These are phyloP conservation scores for Dipodomys ordii DNA, from an alignment of 2,113 vertebrate species.

Conservation along the genomic window DNA sequence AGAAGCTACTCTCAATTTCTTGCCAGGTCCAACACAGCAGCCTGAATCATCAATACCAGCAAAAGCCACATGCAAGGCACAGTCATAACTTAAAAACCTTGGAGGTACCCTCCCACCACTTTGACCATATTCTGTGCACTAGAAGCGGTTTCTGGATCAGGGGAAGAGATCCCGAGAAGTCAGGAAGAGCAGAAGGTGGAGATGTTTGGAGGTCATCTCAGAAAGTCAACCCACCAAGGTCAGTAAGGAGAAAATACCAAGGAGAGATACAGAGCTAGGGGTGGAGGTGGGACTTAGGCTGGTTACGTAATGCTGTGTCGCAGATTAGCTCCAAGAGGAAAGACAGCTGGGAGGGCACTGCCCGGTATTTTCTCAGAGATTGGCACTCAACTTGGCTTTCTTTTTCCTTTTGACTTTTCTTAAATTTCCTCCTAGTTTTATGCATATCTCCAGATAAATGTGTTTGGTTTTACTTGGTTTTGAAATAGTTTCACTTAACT, in stretches of 20 bases:
- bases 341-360: not conserved
- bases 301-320: not conserved
- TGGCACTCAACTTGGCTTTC: too few species aligned
- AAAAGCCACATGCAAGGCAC: not conserved
- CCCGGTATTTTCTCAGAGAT: not conserved
- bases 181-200: not conserved
- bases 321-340: not conserved
- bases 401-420: not conserved
- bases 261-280: rapidly evolving
- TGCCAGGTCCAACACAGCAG: not conserved
- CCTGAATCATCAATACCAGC: not conserved
- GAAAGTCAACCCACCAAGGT: too few species aligned
- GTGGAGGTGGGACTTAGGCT: too few species aligned
- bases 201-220: not conserved
- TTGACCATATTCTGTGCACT: not conserved
- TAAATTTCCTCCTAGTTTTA: not conserved
- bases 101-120: rapidly evolving
- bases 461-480: not conserved
- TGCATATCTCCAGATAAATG: not conserved
- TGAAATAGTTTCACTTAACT: not conserved
- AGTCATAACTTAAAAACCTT: too few species aligned
- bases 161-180: rapidly evolving
- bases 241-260: not conserved
- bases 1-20: too few species aligned
- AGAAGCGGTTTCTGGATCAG: not conserved